A percentile compares a stretch with the other conserved stretches of the same genome.
Evolutionary conservation across 2,888 invertebrate species (phyloP).

Genomic region (Saturnia pavonia): DNA sequence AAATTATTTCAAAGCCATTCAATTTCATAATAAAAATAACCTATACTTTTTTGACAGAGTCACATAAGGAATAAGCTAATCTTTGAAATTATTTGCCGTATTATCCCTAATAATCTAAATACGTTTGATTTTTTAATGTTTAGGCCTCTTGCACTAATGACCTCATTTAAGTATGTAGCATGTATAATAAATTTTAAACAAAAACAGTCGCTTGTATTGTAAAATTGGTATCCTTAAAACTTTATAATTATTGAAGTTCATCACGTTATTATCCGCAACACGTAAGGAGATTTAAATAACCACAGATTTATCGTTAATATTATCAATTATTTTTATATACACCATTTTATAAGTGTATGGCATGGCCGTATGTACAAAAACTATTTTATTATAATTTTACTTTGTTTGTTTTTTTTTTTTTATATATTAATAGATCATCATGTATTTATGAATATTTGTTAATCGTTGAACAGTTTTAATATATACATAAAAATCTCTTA

Average conservation of each 20-base stretch:
- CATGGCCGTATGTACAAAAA: conserved; percentile 1
- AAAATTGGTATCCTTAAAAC: conserved; percentile 38
- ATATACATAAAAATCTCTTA: not conserved
- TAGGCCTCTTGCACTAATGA: not conserved
- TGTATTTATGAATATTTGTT: conserved; percentile 14
- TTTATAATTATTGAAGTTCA: conserved; percentile 51
- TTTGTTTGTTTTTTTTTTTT: conserved; percentile 16
- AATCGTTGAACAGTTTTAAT: not conserved
- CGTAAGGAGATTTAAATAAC: conserved; percentile 43
- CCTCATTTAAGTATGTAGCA: conserved; percentile 36
- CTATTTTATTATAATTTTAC: not conserved
- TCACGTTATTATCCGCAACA: conserved; percentile 50
- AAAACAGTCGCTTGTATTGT: conserved; percentile 48
- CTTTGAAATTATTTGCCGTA: conserved; percentile 4
- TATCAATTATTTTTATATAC: conserved; percentile 12
- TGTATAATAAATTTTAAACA: conserved; percentile 43
- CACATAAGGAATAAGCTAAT: not conserved
- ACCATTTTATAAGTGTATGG: conserved; percentile 17
- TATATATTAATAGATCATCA: conserved; percentile 1
- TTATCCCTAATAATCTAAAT: not conserved
- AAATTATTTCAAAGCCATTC: not conserved
- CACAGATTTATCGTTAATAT: conserved; percentile 19
- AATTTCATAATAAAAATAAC: not conserved
- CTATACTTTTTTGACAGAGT: not conserved
- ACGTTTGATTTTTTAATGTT: not conserved